Evolutionary conservation across 2,113 vertebrate species (phyloP).

Genomic region (Todiramphus saurophagus): DNA sequence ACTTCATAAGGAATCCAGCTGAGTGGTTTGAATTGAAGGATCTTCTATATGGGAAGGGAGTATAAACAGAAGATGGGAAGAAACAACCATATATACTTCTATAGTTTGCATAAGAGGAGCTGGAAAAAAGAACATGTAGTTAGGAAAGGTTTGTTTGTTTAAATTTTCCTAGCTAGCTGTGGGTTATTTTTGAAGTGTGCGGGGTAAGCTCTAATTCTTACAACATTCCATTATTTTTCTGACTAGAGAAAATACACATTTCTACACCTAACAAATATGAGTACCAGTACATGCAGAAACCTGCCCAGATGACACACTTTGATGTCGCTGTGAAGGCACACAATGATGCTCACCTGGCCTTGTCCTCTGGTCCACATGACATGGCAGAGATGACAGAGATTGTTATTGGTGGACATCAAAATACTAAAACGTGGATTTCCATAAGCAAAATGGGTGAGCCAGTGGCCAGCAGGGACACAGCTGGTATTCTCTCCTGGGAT

Average conservation of each 20-base stretch:
- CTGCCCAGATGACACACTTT: conserved; percentile 82
- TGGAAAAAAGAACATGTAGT: background rate
- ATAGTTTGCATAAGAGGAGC: background rate
- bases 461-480: conserved; percentile 77
- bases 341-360: conserved; percentile 86
- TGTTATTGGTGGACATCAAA: conserved; percentile 88
- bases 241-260: conserved; percentile 92
- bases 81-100: background rate
- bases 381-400: conserved; percentile 88
- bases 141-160: background rate
- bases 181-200: background rate
- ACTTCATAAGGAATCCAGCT: background rate
- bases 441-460: conserved; percentile 88
- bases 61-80: background rate
- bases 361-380: conserved; percentile 87
- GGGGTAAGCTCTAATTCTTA: background rate
- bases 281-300: conserved; percentile 92
- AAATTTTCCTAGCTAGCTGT: background rate
- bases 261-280: conserved; percentile 94
- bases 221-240: conserved; percentile 15
- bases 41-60: background rate
- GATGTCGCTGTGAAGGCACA: conserved; percentile 88
- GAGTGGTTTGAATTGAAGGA: background rate
- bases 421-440: conserved; percentile 88
- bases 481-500: conserved; percentile 89